A percentile compares a stretch with the other conserved stretches of the same genome.
Evolutionary conservation across 2,113 vertebrate genomes (phyloP).

Genomic region (Oryzias curvinotus): DNA sequence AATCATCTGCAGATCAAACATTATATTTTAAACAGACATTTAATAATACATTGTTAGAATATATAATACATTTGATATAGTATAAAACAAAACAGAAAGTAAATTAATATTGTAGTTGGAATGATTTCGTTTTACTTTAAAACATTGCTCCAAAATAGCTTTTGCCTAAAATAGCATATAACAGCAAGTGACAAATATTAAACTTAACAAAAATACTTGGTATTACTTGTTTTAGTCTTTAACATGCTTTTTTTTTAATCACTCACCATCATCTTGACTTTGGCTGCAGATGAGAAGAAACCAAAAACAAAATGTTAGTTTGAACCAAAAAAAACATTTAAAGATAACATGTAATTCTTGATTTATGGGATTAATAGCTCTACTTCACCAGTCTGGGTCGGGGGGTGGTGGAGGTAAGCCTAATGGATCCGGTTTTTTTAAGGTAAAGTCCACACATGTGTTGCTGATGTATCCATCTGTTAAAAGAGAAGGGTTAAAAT

Average conservation of each 20-base stretch:
- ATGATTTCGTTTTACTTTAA: too few relatives aligned
- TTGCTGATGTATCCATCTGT: conserved; percentile 79
- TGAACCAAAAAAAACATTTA: conserved; percentile 1
- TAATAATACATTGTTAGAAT: too few relatives aligned
- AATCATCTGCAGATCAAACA: conserved; percentile 59
- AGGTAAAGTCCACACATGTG: conserved; percentile 76
- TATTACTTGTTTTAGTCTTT: background rate
- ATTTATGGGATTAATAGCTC: background rate
- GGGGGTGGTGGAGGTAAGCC: conserved; percentile 61
- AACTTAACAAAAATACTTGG: background rate
- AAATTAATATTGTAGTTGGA: too few relatives aligned
- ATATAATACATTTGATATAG: too few relatives aligned
- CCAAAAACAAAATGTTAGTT: conserved; percentile 39
- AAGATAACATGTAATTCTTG: background rate
- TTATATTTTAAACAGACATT: too few relatives aligned
- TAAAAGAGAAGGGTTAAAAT: background rate
- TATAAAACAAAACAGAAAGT: too few relatives aligned
- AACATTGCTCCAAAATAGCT: too few relatives aligned
- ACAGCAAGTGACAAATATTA: background rate
- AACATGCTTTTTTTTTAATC: background rate
- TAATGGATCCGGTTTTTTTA: conserved; percentile 18
- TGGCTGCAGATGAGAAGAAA: conserved; percentile 56
- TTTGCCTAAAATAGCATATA: too few relatives aligned
- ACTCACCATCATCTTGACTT: conserved; percentile 66
- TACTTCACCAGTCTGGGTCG: conserved; percentile 14